These are phyloP conservation scores for Malacosoma neustria DNA, from an alignment of 2,888 invertebrate genomes.

Conservation along the genomic window DNA sequence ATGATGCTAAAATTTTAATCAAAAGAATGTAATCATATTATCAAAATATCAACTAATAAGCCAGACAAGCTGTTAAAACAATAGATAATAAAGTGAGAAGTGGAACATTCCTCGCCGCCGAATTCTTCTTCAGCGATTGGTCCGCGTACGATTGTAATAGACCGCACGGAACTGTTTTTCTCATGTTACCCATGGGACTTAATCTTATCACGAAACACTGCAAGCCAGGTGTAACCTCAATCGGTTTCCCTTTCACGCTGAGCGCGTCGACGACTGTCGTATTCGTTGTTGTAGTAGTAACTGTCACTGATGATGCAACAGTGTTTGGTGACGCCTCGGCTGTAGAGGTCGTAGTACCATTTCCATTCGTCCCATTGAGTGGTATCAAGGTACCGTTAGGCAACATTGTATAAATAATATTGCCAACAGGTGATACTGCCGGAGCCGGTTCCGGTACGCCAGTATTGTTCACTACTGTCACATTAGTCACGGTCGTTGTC, in stretches of 20 bases:
- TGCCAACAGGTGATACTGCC: slow-evolving; percentile 16
- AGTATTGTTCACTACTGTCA: slow-evolving; percentile 40
- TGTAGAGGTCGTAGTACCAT: slow-evolving; percentile 16
- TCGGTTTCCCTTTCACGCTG: slow-evolving; percentile 53
- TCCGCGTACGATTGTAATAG: slow-evolving; percentile 52
- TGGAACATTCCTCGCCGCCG: slow-evolving; percentile 38
- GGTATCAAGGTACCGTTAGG: slow-evolving; percentile 53
- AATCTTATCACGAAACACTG: slow-evolving; percentile 48
- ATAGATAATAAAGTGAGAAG: slow-evolving; percentile 35
- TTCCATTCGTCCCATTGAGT: slow-evolving; percentile 19
- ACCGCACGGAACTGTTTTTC: slow-evolving; percentile 45
- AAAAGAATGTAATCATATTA: too few species aligned
- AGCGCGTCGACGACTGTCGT: slow-evolving; percentile 51
- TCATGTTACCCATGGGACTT: slow-evolving; percentile 36
- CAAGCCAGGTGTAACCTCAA: slow-evolving; percentile 56
- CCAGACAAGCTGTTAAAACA: slow-evolving; percentile 24
- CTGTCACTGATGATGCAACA: slow-evolving; percentile 30
- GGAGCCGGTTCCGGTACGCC: slow-evolving; percentile 18
- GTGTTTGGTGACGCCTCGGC: slow-evolving; percentile 17
- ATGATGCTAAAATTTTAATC: too few species aligned
- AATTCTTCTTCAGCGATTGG: slow-evolving; percentile 43
- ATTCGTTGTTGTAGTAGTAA: slow-evolving; percentile 43
- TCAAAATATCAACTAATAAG: slow-evolving; percentile 11
- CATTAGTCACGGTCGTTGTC: slow-evolving; percentile 46
- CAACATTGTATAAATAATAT: slow-evolving; percentile 33